Percentiles rank a stretch among this genome's conserved stretches.
Evolutionary conservation across 2,113 vertebrate genomes (phyloP).

Genomic region (Taxidea taxus): DNA sequence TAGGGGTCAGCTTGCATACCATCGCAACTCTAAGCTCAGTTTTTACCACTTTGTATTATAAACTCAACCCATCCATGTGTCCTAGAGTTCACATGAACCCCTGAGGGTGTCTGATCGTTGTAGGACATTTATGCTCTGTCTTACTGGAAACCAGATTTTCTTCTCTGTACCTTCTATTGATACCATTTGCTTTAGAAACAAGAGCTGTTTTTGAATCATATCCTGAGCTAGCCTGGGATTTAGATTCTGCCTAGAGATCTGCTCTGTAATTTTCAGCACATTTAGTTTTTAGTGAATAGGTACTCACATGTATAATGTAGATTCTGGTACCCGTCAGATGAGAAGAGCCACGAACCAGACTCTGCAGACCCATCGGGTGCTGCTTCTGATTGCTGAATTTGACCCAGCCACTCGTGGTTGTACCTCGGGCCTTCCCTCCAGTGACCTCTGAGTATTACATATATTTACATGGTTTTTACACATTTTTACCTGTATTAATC

Average conservation of each 20-base stretch:
- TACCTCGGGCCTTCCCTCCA: neutral
- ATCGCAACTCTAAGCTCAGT: neutral
- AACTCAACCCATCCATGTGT: neutral
- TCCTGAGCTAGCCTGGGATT: neutral
- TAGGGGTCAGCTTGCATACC: neutral
- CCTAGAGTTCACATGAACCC: neutral
- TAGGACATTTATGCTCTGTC: neutral
- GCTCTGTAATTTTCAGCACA: neutral
- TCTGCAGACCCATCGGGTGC: neutral
- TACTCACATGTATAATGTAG: neutral
- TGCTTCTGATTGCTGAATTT: neutral
- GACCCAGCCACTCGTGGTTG: neutral
- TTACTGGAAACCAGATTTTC: slow-evolving; percentile 11
- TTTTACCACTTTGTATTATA: slow-evolving; percentile 1
- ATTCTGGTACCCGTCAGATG: neutral
- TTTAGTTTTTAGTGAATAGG: slow-evolving; percentile 22
- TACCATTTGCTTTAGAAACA: neutral
- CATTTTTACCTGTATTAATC: neutral
- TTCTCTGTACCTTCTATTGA: slow-evolving; percentile 23
- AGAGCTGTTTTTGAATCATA: slow-evolving; percentile 48
- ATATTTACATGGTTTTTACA: neutral
- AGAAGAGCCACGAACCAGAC: neutral
- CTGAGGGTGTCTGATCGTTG: neutral
- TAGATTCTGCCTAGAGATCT: neutral
- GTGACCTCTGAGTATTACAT: neutral